These are phyloP conservation scores for Saccostrea cuccullata DNA, from an alignment of 1,140 invertebrate species.

Conservation along the genomic window DNA sequence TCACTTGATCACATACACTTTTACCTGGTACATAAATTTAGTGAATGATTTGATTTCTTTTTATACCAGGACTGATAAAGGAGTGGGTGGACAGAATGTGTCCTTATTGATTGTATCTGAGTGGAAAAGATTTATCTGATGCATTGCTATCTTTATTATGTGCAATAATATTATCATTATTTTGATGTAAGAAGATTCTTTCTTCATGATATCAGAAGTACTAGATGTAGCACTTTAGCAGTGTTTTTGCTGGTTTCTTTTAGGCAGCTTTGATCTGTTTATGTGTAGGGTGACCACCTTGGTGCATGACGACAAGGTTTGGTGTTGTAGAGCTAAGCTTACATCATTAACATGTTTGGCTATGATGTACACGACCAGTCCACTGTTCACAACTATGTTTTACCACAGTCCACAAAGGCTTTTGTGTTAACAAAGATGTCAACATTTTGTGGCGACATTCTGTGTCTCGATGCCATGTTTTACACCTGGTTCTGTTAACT, in stretches of 20 bases:
- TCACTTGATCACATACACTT: too few species aligned
- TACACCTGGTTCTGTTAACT: background rate
- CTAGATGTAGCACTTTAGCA: background rate
- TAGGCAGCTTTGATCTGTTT: background rate
- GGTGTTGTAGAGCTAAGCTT: background rate
- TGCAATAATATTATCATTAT: too few species aligned
- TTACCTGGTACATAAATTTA: too few species aligned
- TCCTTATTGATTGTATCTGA: too few species aligned
- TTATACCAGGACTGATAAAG: too few species aligned
- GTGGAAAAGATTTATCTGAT: too few species aligned
- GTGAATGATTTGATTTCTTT: too few species aligned
- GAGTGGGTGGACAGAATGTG: too few species aligned
- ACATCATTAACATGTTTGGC: background rate
- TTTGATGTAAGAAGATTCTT: too few species aligned
- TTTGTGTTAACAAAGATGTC: constrained; percentile 25
- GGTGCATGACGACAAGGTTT: background rate
- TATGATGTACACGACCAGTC: background rate
- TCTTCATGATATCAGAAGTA: too few species aligned
- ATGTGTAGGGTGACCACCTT: constrained; percentile 1
- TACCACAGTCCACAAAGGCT: constrained; percentile 11
- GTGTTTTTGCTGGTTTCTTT: background rate
- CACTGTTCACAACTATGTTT: background rate
- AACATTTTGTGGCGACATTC: constrained; percentile 30
- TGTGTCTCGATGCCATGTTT: background rate
- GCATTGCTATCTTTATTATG: too few species aligned